phyloP scores from a whole-genome alignment of 2,888 invertebrate species.

The Unio pictorum region DNA sequence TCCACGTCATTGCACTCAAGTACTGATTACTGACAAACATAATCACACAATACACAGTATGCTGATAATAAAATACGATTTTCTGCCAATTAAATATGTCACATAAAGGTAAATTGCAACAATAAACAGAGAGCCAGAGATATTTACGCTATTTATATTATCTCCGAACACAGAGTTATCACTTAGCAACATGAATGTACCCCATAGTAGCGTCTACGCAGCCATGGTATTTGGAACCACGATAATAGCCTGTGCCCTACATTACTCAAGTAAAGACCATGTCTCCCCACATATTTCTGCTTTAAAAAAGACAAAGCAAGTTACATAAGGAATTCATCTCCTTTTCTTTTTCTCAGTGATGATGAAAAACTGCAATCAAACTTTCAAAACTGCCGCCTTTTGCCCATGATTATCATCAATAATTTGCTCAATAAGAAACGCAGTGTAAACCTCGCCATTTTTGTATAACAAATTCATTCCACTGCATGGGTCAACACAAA shows the following conservation, averaged over 20 bases:
- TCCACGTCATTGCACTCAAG: no score
- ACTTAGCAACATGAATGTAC: slow-evolving; percentile 50
- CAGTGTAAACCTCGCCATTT: slow-evolving; percentile 30
- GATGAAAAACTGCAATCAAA: slow-evolving; percentile 2
- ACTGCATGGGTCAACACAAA: slow-evolving; percentile 13
- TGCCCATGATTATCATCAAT: slow-evolving; percentile 23
- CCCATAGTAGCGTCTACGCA: slow-evolving; percentile 47
- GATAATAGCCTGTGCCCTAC: no score
- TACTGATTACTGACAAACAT: no score
- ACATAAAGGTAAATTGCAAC: no score
- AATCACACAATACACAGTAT: no score
- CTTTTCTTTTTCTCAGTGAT: slow-evolving; percentile 6
- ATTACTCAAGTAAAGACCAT: no score
- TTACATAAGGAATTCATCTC: no score
- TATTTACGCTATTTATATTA: slow-evolving; percentile 17
- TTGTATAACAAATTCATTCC: slow-evolving; percentile 11
- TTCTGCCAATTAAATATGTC: no score
- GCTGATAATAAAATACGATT: no score
- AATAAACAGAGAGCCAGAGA: no score
- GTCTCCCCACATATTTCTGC: no score
- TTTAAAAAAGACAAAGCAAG: no score
- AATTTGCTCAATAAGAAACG: slow-evolving; percentile 10
- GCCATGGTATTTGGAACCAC: slow-evolving; percentile 44
- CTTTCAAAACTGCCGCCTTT: slow-evolving; percentile 38
- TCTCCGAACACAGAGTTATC: slow-evolving; percentile 32